A percentile compares a stretch with the other conserved stretches of the same genome.
phyloP scores from a whole-genome alignment of 23 tunicate species.

The Phallusia fumigata region DNA sequence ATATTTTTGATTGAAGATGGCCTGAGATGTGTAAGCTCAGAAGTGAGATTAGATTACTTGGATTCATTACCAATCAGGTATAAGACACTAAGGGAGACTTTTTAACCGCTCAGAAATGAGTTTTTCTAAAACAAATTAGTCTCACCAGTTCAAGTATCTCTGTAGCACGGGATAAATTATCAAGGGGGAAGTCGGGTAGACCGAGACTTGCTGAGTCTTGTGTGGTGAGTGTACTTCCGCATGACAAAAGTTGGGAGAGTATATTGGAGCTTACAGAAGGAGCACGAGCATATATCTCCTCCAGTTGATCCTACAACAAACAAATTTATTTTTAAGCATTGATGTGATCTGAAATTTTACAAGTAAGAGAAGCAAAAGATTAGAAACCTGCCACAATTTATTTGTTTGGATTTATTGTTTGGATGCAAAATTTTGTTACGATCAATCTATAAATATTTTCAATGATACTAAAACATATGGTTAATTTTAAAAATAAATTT shows the following conservation, averaged over 20 bases:
- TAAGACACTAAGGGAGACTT: too few relatives aligned
- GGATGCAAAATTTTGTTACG: too few relatives aligned
- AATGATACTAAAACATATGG: too few relatives aligned
- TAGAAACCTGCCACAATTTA: not conserved
- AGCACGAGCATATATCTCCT: conserved; percentile 55
- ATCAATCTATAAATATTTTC: too few relatives aligned
- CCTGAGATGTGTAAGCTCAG: too few relatives aligned
- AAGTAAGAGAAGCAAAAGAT: not conserved
- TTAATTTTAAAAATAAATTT: too few relatives aligned
- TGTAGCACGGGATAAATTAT: conserved; percentile 51
- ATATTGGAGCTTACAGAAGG: conserved; percentile 61
- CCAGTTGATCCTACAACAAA: conserved; percentile 70
- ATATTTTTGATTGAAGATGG: too few relatives aligned
- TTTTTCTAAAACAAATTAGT: too few relatives aligned
- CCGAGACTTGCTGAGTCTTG: conserved; percentile 79
- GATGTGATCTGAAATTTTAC: not conserved
- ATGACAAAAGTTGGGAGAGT: conserved; percentile 67
- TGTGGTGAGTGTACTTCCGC: conserved; percentile 74
- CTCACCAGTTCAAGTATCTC: conserved; percentile 55
- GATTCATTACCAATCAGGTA: too few relatives aligned
- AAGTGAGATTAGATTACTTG: too few relatives aligned
- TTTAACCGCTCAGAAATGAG: too few relatives aligned
- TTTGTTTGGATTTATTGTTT: too few relatives aligned
- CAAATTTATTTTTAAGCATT: not conserved
- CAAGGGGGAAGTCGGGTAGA: conserved; percentile 90